Base-by-base conservation (phyloP, 64 coral and sea anemone genomes). In the Exaiptasia diaphana region DNA sequence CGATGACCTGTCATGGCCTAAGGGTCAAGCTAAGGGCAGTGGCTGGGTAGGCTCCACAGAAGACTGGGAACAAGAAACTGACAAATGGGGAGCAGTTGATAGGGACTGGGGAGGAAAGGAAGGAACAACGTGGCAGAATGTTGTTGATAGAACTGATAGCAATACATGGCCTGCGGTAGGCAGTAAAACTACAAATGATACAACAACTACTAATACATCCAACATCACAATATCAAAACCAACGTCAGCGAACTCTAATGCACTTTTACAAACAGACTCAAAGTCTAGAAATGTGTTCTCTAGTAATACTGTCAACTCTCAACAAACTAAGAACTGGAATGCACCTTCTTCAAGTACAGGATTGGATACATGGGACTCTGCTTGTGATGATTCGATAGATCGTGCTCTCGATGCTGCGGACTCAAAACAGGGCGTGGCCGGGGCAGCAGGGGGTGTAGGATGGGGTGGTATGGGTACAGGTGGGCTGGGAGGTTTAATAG, bases 141-240 rank as follows among this genome's bases (percentile, higher is more conserved):
- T 99, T 86, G 80, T 89, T 42, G 95, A 99, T 75, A 82, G 69
- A 38, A 68, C 80, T 68, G 90, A 99, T 82, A 78, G 82, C 71
- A 90, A 99, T 57, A 81, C 95, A 68, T 99, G 95, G 95, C 95
- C 95, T 0, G 64, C 90, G 73, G 85, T 99, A 28, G 95, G 95
- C 62, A 79, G 72, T 75, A 93, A 99, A 54, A 68, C 78, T 15
- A 39, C 86, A 54, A 39, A 79, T 36, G 74, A 78, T 5, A 76
- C 83, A 41, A 52, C 46, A 45, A 8, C 36, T n/a, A 35, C 61
- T 73, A 43, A 73, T 15, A 11, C 63, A 15, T 5, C 18, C 38
- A 90, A 86, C 73, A 78, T 50, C 35, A 77, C 78, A 62, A 74
- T 50, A 26, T 34, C 61, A 36, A 14, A 13, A 26, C 12, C 32